Evolutionary conservation across 2,888 invertebrate genomes (phyloP).

Genomic region (Cryptus armator): DNA sequence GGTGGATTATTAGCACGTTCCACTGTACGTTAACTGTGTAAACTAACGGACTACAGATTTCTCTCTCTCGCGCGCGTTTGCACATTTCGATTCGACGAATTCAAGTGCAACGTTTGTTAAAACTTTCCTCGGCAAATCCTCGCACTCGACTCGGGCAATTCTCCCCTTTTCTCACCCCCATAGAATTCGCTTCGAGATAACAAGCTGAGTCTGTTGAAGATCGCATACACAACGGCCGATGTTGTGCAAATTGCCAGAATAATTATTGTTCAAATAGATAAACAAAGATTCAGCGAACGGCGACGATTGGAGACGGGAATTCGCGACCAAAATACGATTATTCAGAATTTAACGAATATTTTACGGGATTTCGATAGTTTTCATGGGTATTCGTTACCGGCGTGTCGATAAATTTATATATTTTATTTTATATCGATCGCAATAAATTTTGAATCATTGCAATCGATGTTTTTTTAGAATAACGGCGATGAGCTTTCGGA

Average conservation of each 20-base stretch:
- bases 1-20: conserved; percentile 30
- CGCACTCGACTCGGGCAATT: neutral
- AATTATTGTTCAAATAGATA: conserved; percentile 55
- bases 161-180: neutral
- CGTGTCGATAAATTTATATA: no score
- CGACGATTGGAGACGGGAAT: neutral
- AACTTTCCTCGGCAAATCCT: conserved; percentile 32
- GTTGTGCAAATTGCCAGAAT: conserved; percentile 43
- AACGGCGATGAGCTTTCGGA: no score
- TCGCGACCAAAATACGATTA: neutral
- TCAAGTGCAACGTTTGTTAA: conserved; percentile 43
- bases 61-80: conserved; percentile 36
- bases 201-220: conserved; percentile 59
- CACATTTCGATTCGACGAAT: conserved; percentile 46
- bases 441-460: no score
- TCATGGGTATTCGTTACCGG: no score
- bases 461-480: no score
- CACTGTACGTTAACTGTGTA: neutral
- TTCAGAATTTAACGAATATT: no score
- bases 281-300: conserved; percentile 24
- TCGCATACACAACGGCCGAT: conserved; percentile 23
- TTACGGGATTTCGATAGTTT: no score
- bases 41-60: conserved; percentile 24
- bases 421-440: no score
- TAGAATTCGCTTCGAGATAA: conserved; percentile 32